Conservation (phyloP, 1,140 invertebrate genomes). For the Watersipora subatra region DNA sequence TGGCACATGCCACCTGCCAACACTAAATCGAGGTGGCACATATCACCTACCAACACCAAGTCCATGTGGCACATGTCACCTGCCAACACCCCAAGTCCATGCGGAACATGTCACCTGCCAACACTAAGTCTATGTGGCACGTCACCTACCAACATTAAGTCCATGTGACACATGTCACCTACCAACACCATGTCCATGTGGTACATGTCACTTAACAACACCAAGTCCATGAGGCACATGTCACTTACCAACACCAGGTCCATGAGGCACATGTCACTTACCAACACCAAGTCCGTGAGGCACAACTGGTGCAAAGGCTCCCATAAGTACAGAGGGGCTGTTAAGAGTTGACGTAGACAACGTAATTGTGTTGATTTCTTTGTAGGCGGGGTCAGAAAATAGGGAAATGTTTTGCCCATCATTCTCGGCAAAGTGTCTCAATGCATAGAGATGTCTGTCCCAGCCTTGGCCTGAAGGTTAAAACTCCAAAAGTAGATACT, state of each 20-base stretch:
- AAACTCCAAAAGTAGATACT: not conserved
- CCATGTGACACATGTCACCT: no score
- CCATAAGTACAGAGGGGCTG: constrained; percentile 69
- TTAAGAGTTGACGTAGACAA: constrained; percentile 88
- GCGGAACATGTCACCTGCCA: no score
- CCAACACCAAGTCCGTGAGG: constrained; percentile 78
- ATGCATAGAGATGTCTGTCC: constrained; percentile 81
- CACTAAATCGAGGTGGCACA: constrained; percentile 72
- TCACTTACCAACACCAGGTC: constrained; percentile 86
- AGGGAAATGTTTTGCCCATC: constrained; percentile 47
- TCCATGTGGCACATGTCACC: no score
- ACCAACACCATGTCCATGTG: no score
- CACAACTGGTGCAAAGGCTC: constrained; percentile 86
- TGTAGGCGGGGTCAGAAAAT: constrained; percentile 67
- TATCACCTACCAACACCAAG: no score
- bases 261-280: constrained; percentile 57
- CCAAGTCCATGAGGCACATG: no score
- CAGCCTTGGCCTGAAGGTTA: constrained; percentile 65
- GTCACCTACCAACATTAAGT: no score
- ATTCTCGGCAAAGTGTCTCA: constrained; percentile 52
- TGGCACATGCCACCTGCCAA: no score
- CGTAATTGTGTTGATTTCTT: constrained; percentile 70
- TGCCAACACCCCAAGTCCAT: no score
- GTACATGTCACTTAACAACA: no score
- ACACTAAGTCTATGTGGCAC: no score